Conservation (phyloP, 2,888 invertebrate species). For the Heliconius erato region DNA sequence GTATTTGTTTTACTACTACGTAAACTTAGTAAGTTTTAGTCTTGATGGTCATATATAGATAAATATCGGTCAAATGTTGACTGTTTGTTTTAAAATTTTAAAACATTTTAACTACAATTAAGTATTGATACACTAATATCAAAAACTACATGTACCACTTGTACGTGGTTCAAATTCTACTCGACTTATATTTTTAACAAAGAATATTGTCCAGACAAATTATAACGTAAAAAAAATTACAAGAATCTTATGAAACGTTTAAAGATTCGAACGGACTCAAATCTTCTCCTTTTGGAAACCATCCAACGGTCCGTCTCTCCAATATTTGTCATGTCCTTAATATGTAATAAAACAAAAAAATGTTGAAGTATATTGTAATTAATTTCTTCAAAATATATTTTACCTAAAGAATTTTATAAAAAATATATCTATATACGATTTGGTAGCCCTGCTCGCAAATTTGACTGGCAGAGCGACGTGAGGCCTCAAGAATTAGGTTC, state of each 20-base stretch:
- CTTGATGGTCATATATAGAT: neutral
- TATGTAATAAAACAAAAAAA: neutral
- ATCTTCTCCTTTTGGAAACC: neutral
- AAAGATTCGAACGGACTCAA: neutral
- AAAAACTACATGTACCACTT: too few relatives aligned
- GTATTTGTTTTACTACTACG: too few relatives aligned
- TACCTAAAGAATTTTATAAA: neutral
- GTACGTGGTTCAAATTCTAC: neutral
- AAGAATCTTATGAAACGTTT: neutral
- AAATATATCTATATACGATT: neutral
- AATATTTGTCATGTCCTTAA: neutral
- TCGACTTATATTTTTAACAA: neutral
- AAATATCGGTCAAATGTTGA: neutral
- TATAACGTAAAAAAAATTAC: neutral
- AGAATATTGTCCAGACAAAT: neutral
- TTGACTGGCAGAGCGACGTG: conserved; percentile 74
- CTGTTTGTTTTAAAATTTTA: neutral
- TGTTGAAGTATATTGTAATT: neutral
- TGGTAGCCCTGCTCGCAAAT: conserved; percentile 73
- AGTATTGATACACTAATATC: too few relatives aligned
- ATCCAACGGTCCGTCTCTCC: neutral
- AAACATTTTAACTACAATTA: too few relatives aligned
- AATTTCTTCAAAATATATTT: neutral
- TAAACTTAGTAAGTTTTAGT: neutral
- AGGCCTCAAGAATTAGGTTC: conserved; percentile 74